Evolutionary conservation across 2,888 invertebrate species (phyloP), one percentile per base, ranked within the genome.

Genomic region (Flexamia atlantica): DNA sequence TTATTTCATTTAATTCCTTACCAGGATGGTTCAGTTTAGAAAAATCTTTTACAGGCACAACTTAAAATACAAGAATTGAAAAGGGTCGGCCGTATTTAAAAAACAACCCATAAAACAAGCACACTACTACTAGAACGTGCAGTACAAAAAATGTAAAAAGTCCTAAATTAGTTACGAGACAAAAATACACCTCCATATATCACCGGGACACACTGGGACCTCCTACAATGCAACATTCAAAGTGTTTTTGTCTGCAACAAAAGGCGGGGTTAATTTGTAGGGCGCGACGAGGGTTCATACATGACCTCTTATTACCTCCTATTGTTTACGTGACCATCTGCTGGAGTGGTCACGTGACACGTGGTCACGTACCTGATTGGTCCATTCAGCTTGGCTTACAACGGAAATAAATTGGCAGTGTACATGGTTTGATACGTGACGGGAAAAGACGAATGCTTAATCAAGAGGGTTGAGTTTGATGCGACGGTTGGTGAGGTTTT

Each of bases 221-320:
- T 28, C 64, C 64, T 30, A 64, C 64, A 28, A 20, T 17, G 30
- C 28, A 14, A 23, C 28, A 64, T 64, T 64, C 64, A 64, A 64
- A 64, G 30, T 64, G 64, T 64, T 64, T 53, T 64, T 64, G 64
- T 64, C 28, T 17, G n/a, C 12, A 28, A 64, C 64, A 64, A 64
- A 64, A 30, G 64, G 64, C 30, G 28, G 64, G 64, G 64, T 64
- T 64, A 64, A 64, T 64, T 64, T 64, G 64, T 64, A 64, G 64
- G 64, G 64, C 10, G 64, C 30, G 64, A 14, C 25, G 30, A 25
- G 5, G 30, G 64, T 28, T 30, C 64, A 64, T 57, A 50, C 50
- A n/a, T 12, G 57, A 57, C 30, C 30, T 28, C 64, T 64, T 30
- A 64, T 64, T 30, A 64, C 17, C 64, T 64, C 28, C 1, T 17